A percentile compares a stretch with the other conserved stretches of the same genome.
phyloP scores from a whole-genome alignment of 1,140 invertebrate genomes.

The Drosophila jambulina region DNA sequence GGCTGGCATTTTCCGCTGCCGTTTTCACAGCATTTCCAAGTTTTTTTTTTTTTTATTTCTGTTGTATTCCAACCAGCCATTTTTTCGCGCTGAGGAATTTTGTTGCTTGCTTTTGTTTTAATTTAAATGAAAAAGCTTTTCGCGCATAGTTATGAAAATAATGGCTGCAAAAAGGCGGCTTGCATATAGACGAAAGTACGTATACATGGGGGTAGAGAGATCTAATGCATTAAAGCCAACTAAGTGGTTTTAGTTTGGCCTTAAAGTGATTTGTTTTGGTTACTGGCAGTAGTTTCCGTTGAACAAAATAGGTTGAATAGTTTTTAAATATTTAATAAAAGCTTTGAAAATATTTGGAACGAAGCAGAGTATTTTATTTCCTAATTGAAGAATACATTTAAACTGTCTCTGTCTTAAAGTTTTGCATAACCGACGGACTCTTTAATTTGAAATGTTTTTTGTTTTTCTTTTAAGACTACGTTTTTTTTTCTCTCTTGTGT shows the following conservation, averaged over 20 bases:
- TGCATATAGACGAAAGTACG: not conserved
- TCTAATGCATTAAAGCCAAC: constrained; percentile 50
- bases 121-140: constrained; percentile 83
- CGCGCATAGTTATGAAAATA: constrained; percentile 80
- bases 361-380: not conserved
- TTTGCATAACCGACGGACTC: not conserved
- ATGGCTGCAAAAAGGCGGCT: constrained; percentile 42
- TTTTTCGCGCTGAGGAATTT: constrained; percentile 35
- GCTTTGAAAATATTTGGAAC: not conserved
- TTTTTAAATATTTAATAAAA: constrained; percentile 1
- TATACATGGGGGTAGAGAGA: constrained; percentile 10
- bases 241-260: constrained; percentile 44
- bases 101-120: constrained; percentile 51
- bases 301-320: not conserved
- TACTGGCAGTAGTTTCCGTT: not conserved
- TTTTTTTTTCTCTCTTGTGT: not conserved
- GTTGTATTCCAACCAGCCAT: constrained; percentile 8
- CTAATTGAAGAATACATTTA: not conserved
- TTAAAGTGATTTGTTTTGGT: constrained; percentile 30
- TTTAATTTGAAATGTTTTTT: not conserved
- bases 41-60: constrained; percentile 21
- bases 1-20: constrained; percentile 67
- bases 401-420: not conserved
- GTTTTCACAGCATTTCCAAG: constrained; percentile 71
- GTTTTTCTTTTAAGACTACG: not conserved